Percentiles rank a stretch among this genome's conserved stretches.
These are phyloP conservation scores for Pseudomyrmex dendroicus DNA, from an alignment of 1,140 invertebrate genomes.

Conservation along the genomic window DNA sequence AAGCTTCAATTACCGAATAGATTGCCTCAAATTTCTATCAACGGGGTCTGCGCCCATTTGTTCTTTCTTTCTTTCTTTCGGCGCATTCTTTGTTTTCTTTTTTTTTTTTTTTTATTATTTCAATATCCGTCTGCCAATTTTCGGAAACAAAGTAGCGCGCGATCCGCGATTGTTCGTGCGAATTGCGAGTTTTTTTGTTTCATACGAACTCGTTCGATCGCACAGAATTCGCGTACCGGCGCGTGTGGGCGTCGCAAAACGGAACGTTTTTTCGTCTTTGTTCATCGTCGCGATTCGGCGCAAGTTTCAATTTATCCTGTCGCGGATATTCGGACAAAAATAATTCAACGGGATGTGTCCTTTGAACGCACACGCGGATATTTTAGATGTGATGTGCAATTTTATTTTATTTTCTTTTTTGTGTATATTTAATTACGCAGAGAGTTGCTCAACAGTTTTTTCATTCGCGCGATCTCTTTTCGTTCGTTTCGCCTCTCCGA, in stretches of 20 bases:
- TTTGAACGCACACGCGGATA: too few species aligned
- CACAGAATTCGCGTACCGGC: slow-evolving; percentile 11
- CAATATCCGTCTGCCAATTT: slow-evolving; percentile 33
- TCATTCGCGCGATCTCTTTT: too few species aligned
- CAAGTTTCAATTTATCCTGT: too few species aligned
- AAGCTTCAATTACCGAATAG: slow-evolving; percentile 66
- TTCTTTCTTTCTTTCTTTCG: slow-evolving; percentile 41
- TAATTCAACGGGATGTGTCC: too few species aligned
- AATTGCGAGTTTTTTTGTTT: slow-evolving; percentile 20
- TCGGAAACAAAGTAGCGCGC: slow-evolving; percentile 32
- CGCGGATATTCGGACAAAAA: too few species aligned
- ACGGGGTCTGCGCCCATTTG: slow-evolving; percentile 20
- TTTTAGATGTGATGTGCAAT: too few species aligned
- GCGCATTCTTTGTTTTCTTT: background rate
- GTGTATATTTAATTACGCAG: too few species aligned
- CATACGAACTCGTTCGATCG: background rate
- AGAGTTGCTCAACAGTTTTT: too few species aligned
- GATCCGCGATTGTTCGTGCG: slow-evolving; percentile 38
- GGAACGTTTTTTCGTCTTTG: background rate
- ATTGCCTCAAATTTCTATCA: slow-evolving; percentile 63
- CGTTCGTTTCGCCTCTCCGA: too few species aligned
- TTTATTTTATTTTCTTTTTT: too few species aligned
- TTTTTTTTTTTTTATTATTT: slow-evolving; percentile 18
- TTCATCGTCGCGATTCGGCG: background rate
- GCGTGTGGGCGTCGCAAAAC: background rate